Evolutionary conservation across 2,888 invertebrate species (phyloP).

Genomic region (Yponomeuta cagnagella): DNA sequence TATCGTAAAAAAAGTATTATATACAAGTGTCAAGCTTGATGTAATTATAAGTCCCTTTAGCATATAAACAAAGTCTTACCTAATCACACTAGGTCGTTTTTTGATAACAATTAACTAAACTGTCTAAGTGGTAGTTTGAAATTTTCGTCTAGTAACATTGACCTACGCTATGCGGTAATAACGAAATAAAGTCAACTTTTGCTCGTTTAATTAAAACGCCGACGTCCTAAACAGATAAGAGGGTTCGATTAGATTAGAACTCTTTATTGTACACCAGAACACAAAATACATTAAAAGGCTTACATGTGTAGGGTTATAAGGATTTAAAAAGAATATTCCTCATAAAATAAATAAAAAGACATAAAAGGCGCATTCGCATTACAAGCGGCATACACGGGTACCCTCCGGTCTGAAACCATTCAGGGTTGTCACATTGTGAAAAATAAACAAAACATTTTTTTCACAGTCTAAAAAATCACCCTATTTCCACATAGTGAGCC

Average conservation of each 20-base stretch:
- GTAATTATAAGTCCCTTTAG: no score
- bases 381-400: conserved; percentile 39
- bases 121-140: neutral
- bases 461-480: no score
- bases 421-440: conserved; percentile 37
- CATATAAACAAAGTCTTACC: no score
- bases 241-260: neutral
- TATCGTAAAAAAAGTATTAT: no score
- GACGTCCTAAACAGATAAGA: conserved; percentile 35
- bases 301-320: no score
- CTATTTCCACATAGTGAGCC: no score
- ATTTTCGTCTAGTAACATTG: neutral
- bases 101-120: no score
- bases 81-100: no score
- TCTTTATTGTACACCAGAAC: no score
- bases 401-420: conserved; percentile 30
- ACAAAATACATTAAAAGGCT: no score
- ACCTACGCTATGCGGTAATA: conserved; percentile 17
- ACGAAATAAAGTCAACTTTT: conserved; percentile 21
- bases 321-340: conserved; percentile 44
- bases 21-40: no score
- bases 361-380: conserved; percentile 18
- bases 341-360: conserved; percentile 39
- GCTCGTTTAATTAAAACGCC: conserved; percentile 14
- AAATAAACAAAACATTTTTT: no score